These are phyloP conservation scores for Zoroaster sp. DNA, from an alignment of 53 echinoderm and acorn worm genomes.

Conservation along the genomic window DNA sequence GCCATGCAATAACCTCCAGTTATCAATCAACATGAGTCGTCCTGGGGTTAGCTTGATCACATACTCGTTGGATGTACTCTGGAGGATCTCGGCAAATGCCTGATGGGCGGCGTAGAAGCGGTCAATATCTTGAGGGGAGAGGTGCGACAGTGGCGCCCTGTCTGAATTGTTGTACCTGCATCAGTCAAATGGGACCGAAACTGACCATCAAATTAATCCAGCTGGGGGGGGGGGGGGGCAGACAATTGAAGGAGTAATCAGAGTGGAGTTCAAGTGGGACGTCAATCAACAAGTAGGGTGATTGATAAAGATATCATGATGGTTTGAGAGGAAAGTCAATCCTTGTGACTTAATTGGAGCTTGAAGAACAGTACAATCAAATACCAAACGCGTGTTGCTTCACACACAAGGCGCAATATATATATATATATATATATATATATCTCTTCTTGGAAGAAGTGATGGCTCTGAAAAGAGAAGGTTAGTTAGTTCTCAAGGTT, in stretches of 20 bases:
- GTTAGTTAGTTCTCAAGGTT: no score
- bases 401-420: no score
- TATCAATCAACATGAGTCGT: conserved; percentile 80
- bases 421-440: no score
- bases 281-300: no score
- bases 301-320: background rate
- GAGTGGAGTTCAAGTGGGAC: no score
- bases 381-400: no score
- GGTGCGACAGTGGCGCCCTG: conserved; percentile 62
- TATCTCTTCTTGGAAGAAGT: no score
- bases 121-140: conserved; percentile 57
- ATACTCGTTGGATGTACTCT: conserved; percentile 44
- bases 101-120: conserved; percentile 80
- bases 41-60: conserved; percentile 74
- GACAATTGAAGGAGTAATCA: background rate
- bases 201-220: background rate
- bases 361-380: no score
- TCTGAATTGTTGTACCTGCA: conserved; percentile 82
- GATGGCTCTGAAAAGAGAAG: no score
- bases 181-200: background rate
- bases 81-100: conserved; percentile 65
- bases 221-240: background rate
- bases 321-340: no score
- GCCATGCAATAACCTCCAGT: conserved; percentile 90
- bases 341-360: no score